These are phyloP conservation scores for Cataglyphis cursor DNA, from an alignment of 2,888 invertebrate species.

Conservation along the genomic window DNA sequence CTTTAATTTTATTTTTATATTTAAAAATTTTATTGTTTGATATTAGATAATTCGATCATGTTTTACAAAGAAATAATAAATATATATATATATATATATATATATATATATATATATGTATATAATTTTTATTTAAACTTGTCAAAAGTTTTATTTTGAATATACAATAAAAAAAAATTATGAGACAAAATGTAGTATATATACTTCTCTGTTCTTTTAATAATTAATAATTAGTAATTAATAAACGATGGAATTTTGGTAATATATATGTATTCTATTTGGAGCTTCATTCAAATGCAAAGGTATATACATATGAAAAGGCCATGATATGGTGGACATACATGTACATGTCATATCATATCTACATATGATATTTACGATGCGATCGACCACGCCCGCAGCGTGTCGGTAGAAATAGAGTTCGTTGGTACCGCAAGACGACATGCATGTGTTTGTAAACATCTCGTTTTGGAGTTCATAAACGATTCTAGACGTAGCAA, in stretches of 20 bases:
- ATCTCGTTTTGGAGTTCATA: constrained; percentile 30
- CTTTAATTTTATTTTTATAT: too few relatives aligned
- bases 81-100: background rate
- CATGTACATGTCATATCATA: background rate
- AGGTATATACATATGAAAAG: background rate
- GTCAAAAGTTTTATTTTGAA: background rate
- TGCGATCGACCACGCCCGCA: constrained; percentile 3
- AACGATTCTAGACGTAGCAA: background rate
- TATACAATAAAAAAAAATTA: background rate
- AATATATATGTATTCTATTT: background rate
- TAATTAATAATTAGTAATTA: background rate
- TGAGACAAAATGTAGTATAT: background rate
- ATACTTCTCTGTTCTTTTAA: background rate
- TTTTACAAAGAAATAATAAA: background rate
- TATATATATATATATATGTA: too few relatives aligned
- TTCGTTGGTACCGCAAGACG: background rate
- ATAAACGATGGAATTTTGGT: background rate
- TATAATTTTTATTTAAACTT: background rate
- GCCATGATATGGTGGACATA: background rate
- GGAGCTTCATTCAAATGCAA: background rate
- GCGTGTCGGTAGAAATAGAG: background rate
- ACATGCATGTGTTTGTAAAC: constrained; percentile 18
- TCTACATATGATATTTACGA: background rate
- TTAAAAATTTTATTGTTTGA: background rate
- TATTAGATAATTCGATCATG: background rate